phyloP scores from a whole-genome alignment of 2,797 vertebrate genomes.

The Phrynocephalus forsythii region DNA sequence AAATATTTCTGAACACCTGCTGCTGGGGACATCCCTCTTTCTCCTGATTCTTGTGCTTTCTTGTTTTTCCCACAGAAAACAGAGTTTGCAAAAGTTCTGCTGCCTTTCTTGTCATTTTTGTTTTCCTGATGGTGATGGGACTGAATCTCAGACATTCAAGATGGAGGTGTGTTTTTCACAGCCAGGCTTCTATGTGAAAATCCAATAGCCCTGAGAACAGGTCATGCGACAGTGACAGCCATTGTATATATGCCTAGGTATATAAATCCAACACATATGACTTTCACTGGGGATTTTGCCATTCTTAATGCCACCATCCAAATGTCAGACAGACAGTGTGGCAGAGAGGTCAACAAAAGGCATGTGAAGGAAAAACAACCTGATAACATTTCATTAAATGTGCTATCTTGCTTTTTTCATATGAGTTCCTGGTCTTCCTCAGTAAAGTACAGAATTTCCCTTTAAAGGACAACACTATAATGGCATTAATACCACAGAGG shows the following conservation, averaged over 20 bases:
- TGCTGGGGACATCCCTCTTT: neutral
- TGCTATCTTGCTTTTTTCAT: slow-evolving; percentile 1
- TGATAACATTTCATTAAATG: slow-evolving; percentile 10
- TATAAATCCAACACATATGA: neutral
- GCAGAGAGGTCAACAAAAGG: neutral
- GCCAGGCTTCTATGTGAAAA: neutral
- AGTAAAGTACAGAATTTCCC: slow-evolving; percentile 7
- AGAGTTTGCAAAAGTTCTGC: neutral
- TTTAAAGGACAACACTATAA: slow-evolving; percentile 29
- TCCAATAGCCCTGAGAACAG: neutral
- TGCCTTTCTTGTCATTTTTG: neutral
- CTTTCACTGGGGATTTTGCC: slow-evolving; percentile 17
- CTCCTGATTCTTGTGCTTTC: neutral
- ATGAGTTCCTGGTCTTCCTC: neutral
- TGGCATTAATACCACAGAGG: slow-evolving; percentile 4
- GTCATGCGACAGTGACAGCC: neutral
- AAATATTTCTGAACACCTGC: neutral
- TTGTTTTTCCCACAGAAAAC: neutral
- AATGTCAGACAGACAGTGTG: slow-evolving; percentile 27
- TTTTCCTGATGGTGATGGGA: neutral
- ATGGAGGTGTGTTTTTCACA: neutral
- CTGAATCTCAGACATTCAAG: neutral
- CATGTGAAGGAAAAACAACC: slow-evolving; percentile 15
- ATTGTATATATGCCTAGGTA: slow-evolving; percentile 4
- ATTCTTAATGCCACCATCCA: slow-evolving; percentile 28